A percentile compares a stretch with the other conserved stretches of the same genome.
These are phyloP conservation scores for Zoanthus gigantus DNA, from an alignment of 92 coral and sea anemone species.

Conservation along the genomic window DNA sequence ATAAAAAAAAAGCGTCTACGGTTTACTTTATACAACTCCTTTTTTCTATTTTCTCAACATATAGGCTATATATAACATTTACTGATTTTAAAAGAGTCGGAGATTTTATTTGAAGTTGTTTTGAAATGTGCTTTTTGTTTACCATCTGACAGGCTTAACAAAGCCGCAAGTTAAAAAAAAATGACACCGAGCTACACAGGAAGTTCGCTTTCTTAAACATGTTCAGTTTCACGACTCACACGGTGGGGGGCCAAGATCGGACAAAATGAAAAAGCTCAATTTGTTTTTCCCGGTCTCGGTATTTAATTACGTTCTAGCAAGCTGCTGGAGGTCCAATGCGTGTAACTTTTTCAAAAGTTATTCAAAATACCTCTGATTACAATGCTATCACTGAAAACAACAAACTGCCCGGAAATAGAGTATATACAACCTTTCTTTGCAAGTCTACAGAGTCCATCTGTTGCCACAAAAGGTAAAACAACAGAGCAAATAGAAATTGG, in stretches of 20 bases:
- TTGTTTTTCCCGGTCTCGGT: constrained; percentile 14
- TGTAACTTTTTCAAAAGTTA: constrained; percentile 25
- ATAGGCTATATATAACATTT: no score
- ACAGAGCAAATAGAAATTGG: not conserved
- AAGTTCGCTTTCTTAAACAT: not conserved
- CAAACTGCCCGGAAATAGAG: constrained; percentile 9
- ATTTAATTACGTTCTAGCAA: constrained; percentile 34
- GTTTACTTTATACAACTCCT: no score
- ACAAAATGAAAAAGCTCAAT: not conserved
- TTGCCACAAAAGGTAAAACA: not conserved
- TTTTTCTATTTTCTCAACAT: no score
- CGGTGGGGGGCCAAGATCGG: constrained; percentile 7
- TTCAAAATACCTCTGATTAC: constrained; percentile 22
- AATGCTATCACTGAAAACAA: constrained; percentile 31
- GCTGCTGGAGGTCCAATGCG: constrained; percentile 48
- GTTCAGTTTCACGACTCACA: not conserved
- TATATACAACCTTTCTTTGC: not conserved
- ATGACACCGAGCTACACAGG: not conserved
- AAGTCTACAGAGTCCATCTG: constrained; percentile 28
- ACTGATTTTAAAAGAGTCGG: not conserved
- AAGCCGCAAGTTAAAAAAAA: no score
- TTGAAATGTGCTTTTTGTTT: not conserved
- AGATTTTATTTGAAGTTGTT: not conserved
- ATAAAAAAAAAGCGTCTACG: no score
- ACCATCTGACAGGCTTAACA: no score